Evolutionary conservation across 2,113 vertebrate genomes (phyloP), one percentile per base, ranked within the genome.

Genomic region (Pelvicachromis taeniatus): DNA sequence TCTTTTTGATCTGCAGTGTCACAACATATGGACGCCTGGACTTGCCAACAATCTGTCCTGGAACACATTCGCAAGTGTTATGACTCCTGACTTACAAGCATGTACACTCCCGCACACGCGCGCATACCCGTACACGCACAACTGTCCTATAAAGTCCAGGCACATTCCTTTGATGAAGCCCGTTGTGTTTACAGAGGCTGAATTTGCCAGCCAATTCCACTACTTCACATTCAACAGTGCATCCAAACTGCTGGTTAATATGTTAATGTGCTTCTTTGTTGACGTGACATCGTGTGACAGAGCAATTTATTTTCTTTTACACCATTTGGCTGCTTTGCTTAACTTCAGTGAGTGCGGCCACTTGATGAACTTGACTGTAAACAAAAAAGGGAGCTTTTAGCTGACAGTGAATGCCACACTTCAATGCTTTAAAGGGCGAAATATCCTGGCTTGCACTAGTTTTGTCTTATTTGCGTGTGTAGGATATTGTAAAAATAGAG

Each of bases 1-100:
- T 86, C 88, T 89, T 78, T 93, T 85, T 93, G 84, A 94, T 94
- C 89, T 73, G 78, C 42, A 9, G 38, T 80, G 87, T 90, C 85
- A 82, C 89, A 90, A 80, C 91, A 93, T 91, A 94, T 88, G 91
- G 91, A 87, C 77, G 55, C 73, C 54, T 31, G 78, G 82, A 73
- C 80, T 54, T 5, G 89, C 90, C 88, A 87, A 63, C 84, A 91
- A 87, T 92, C 84, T 91, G 84, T 87, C 85, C 88, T 85, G 77
- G 54, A 85, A 78, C 65, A 42, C 78, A 53, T 53, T 73, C 59
- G 45, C 35, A 55, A 29, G 59, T 40, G 50, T 79, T 79, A 38
- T 55, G 63, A 82, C 70, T 75, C 45, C 70, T 75, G 45, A 75
- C 79, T 61, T 31, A 80, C 81, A 78, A 48, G 56, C 59, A 70